Conservation (phyloP, 2,113 vertebrate genomes). For the Oxygymnocypris stewartii region DNA sequence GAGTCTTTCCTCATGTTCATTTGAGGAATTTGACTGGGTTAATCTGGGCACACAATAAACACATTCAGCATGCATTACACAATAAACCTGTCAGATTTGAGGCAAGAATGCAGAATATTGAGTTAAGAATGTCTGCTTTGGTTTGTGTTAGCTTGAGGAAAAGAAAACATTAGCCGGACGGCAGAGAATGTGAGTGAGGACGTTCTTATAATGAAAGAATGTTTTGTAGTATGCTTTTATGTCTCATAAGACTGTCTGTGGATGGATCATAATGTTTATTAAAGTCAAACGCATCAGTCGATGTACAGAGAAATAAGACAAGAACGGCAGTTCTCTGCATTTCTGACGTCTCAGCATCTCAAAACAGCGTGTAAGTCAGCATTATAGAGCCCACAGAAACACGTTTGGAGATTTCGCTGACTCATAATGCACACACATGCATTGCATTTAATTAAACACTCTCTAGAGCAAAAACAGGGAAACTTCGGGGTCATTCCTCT, state of each 20-base stretch:
- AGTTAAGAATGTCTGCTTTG: background rate
- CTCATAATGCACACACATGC: background rate
- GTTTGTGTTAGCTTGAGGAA: background rate
- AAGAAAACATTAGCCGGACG: background rate
- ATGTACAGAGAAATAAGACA: background rate
- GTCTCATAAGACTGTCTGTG: background rate
- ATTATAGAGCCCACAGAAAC: background rate
- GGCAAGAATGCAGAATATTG: background rate
- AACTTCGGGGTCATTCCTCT: background rate
- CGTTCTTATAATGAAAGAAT: background rate
- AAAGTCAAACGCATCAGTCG: background rate
- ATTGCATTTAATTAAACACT: background rate
- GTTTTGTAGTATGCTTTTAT: background rate
- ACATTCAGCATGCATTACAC: background rate
- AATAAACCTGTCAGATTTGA: background rate
- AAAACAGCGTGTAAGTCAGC: background rate
- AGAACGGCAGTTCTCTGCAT: background rate
- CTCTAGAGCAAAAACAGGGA: background rate
- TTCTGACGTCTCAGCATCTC: background rate
- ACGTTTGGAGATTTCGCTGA: background rate
- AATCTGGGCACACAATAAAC: background rate
- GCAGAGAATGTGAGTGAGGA: slow-evolving; percentile 10
- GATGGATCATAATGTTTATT: background rate
- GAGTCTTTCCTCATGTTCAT: background rate
- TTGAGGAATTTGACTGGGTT: background rate